These are phyloP conservation scores for Mayetiola destructor DNA, from an alignment of 2,888 invertebrate species.

Conservation along the genomic window DNA sequence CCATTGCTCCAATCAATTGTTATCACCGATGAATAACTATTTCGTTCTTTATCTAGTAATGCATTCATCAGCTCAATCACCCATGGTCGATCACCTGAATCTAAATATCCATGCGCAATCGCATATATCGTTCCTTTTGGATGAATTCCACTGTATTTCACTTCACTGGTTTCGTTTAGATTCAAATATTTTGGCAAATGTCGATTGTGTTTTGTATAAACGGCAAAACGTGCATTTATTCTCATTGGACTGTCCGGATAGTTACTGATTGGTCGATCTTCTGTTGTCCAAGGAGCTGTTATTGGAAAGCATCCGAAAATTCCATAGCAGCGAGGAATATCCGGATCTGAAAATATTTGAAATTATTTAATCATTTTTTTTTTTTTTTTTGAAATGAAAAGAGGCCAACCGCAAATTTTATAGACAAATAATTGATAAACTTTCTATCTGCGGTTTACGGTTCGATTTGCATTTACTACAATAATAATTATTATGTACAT, in stretches of 20 bases:
- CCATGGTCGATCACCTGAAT: constrained; percentile 69
- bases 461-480: too few relatives aligned
- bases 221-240: constrained; percentile 41
- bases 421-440: too few relatives aligned
- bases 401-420: too few relatives aligned
- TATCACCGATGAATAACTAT: constrained; percentile 58
- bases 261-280: constrained; percentile 60
- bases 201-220: constrained; percentile 41
- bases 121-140: constrained; percentile 52
- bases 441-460: too few relatives aligned
- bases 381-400: neutral
- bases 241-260: constrained; percentile 59
- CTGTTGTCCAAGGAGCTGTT: constrained; percentile 62
- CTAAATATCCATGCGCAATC: constrained; percentile 76
- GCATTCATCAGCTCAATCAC: constrained; percentile 55
- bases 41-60: constrained; percentile 45
- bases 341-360: constrained; percentile 26
- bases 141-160: constrained; percentile 47
- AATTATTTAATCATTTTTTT: too few relatives aligned
- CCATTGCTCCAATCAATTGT: constrained; percentile 78
- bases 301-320: constrained; percentile 70
- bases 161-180: constrained; percentile 49
- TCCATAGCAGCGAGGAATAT: constrained; percentile 53
- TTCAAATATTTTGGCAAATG: constrained; percentile 42
- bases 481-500: too few relatives aligned